A percentile compares a stretch with the other conserved stretches of the same genome.
These are phyloP conservation scores for Cabera pusaria DNA, from an alignment of 2,888 invertebrate species.

Conservation along the genomic window DNA sequence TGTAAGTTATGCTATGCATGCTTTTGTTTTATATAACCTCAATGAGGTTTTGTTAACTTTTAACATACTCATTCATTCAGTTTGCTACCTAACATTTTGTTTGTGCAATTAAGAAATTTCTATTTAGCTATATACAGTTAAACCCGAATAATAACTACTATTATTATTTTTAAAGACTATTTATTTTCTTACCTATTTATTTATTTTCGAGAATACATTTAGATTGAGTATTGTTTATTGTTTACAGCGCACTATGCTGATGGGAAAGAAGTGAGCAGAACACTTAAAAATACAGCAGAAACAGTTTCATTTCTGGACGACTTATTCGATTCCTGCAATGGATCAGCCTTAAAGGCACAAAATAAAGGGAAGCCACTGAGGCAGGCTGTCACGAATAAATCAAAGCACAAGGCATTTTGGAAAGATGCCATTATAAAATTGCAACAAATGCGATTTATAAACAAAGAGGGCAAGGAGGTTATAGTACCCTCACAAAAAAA, in stretches of 20 bases:
- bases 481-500: constrained; percentile 1
- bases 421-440: background rate
- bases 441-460: background rate
- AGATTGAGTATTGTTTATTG: too few relatives aligned
- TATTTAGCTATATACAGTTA: background rate
- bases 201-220: too few relatives aligned
- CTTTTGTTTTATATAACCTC: background rate
- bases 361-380: background rate
- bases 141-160: background rate
- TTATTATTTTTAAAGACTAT: too few relatives aligned
- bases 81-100: too few relatives aligned
- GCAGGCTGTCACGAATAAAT: background rate
- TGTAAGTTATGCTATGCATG: constrained; percentile 4
- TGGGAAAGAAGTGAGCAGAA: background rate
- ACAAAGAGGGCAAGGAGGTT: background rate
- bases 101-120: background rate
- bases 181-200: too few relatives aligned
- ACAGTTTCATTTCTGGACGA: constrained; percentile 1
- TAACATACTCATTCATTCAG: too few relatives aligned
- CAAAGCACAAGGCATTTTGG: constrained; percentile 1
- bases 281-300: too few relatives aligned
- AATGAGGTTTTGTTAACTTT: background rate
- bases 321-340: too few relatives aligned
- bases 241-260: background rate
- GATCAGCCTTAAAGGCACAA: too few relatives aligned